Evolutionary conservation across 2,888 invertebrate genomes (phyloP), one percentile per base, ranked within the genome.

Genomic region (Drosophila buzzatii): DNA sequence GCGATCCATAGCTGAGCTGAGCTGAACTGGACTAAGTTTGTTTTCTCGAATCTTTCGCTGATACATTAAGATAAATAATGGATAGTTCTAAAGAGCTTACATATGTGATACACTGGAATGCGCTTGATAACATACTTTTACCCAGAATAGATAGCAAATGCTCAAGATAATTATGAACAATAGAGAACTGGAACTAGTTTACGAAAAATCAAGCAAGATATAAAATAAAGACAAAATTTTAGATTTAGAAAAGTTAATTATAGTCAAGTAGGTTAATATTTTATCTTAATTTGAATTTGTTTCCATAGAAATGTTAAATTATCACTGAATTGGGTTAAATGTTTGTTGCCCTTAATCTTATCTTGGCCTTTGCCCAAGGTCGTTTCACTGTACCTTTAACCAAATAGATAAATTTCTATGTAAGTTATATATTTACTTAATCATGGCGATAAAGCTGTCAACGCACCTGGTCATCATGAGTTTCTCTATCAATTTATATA

Each of bases 71-170:
- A 35, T 55, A 56, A 67, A 56, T 42, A 37, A 31, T 39, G 60
- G 37, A 53, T 73, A 51, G 33, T 61, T 58, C 39, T 35, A 20
- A 47, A 65, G 51, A 44, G 69, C 74, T 76, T 47, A 47, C 62
- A 62, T 56, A 23, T 39, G 60, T 35, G 60, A 67, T 67, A 64
- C 53, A n/a, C 47, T 64, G 76, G 79, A 79, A 79, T 76, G 79
- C 35, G 42, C 47, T 47, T 44, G 62, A 78, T 76, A 70, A 23
- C n/a, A 44, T 45, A 35, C 27, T 56, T 68, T 31, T 37, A 27
- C 23, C 42, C 18, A 10, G 10, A 47, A 59, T 1, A 58, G 65
- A 49, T 66, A 51, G 27, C 44, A 37, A 41, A 51, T 41, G 55
- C 61, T 42, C 56, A 56, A 73, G 55, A 51, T 60, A 71, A 66